Conservation (phyloP, 2,113 vertebrate genomes). For the Eurystomus gularis region DNA sequence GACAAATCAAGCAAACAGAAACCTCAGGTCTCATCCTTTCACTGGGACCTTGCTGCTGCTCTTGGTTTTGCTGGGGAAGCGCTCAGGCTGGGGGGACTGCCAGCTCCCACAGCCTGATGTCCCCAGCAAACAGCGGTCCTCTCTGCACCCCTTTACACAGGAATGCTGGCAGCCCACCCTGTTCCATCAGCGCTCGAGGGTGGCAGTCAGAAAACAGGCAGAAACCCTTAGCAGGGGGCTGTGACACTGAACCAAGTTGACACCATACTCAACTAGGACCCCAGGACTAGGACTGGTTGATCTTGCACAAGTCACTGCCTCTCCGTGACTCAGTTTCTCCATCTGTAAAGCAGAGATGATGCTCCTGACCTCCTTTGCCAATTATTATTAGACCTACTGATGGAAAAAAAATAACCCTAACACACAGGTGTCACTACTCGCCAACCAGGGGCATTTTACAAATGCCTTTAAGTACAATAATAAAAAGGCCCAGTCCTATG, state of each 20-base stretch:
- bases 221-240: not conserved
- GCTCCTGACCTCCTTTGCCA: not conserved
- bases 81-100: accelerated
- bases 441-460: not conserved
- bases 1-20: not conserved
- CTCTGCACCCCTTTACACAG: no score
- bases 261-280: accelerated
- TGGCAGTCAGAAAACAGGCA: not conserved
- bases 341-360: not conserved
- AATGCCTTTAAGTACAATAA: not conserved
- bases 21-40: not conserved
- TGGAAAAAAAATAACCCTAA: not conserved
- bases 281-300: not conserved
- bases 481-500: not conserved
- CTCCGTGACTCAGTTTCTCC: not conserved
- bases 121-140: not conserved
- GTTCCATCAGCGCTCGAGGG: not conserved
- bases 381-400: not conserved
- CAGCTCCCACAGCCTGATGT: not conserved
- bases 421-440: not conserved
- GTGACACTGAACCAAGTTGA: accelerated
- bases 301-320: not conserved
- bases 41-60: not conserved
- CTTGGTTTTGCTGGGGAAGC: not conserved
- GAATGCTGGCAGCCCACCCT: not conserved